phyloP scores from a whole-genome alignment of 2,888 invertebrate genomes.

The Hymenopus coronatus region DNA sequence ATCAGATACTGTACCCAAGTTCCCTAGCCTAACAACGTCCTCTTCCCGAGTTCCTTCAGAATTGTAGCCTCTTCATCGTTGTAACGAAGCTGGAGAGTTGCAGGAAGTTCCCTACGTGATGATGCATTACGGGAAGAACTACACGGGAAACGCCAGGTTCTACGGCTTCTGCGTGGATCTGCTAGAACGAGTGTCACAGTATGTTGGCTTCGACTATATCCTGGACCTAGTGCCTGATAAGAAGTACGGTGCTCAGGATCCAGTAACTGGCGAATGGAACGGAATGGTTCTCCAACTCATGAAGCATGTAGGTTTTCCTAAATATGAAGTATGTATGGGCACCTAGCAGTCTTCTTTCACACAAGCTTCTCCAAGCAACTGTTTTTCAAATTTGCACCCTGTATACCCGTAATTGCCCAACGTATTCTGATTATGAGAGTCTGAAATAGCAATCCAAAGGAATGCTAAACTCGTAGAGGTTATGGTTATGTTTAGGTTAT shows the following conservation, averaged over 20 bases:
- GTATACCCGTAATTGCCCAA: no score
- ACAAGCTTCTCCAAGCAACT: not conserved
- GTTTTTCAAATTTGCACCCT: not conserved
- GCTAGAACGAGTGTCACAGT: conserved; percentile 62
- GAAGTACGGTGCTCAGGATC: conserved; percentile 63
- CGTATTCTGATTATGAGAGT: not conserved
- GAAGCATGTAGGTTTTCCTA: conserved; percentile 59
- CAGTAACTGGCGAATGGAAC: conserved; percentile 62
- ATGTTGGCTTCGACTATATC: conserved; percentile 69
- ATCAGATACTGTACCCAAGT: not conserved
- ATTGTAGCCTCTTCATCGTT: conserved; percentile 30
- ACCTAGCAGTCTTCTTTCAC: not conserved
- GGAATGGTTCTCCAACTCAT: conserved; percentile 69
- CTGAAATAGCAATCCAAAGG: not conserved
- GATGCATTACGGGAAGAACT: conserved; percentile 67
- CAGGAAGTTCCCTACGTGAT: conserved; percentile 73
- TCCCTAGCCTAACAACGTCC: not conserved
- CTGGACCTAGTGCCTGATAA: conserved; percentile 68
- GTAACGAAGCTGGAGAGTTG: conserved; percentile 14
- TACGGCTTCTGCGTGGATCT: conserved; percentile 79
- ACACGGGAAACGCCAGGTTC: conserved; percentile 70
- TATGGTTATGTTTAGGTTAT: no score
- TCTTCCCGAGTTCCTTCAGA: not conserved
- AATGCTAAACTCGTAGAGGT: no score
- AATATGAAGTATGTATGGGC: no score